These are phyloP conservation scores for Rhyacophila evoluta DNA, from an alignment of 2,888 invertebrate genomes.

Conservation along the genomic window DNA sequence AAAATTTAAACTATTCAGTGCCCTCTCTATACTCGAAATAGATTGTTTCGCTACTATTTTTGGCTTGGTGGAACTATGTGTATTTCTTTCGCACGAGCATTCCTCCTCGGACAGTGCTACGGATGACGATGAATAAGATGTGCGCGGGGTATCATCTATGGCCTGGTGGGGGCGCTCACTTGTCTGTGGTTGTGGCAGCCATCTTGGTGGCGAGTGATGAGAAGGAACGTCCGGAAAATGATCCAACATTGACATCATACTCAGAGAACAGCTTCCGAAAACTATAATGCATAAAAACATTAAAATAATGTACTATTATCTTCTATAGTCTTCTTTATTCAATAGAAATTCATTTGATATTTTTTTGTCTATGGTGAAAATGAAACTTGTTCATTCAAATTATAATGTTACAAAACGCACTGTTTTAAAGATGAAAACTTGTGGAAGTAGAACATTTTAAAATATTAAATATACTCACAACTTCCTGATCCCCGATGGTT, in stretches of 20 bases:
- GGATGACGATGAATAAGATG: conserved; percentile 39
- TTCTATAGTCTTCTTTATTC: no score
- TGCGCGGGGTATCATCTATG: conserved; percentile 56
- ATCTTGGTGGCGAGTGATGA: conserved; percentile 82
- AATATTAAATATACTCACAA: conserved; percentile 83
- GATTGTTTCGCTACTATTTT: conserved; percentile 7
- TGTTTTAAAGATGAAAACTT: no score
- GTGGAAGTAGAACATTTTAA: no score
- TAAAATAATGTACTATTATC: neutral
- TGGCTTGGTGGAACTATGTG: conserved; percentile 32
- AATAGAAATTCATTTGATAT: no score
- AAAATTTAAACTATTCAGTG: neutral
- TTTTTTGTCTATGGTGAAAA: no score
- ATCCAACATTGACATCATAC: conserved; percentile 76
- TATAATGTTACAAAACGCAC: no score
- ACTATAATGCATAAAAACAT: conserved; percentile 67
- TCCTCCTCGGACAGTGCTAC: conserved; percentile 50
- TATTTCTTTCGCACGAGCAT: conserved; percentile 49
- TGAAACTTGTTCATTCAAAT: no score
- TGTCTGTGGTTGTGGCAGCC: conserved; percentile 67
- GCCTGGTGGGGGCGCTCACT: conserved; percentile 61
- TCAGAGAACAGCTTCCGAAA: conserved; percentile 93
- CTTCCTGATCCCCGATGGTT: conserved; percentile 90
- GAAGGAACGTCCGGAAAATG: conserved; percentile 80
- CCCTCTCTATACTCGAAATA: neutral